Evolutionary conservation across 2,797 vertebrate genomes (phyloP), one percentile per base, ranked within the genome.

Genomic region (Tarsius wallacei): DNA sequence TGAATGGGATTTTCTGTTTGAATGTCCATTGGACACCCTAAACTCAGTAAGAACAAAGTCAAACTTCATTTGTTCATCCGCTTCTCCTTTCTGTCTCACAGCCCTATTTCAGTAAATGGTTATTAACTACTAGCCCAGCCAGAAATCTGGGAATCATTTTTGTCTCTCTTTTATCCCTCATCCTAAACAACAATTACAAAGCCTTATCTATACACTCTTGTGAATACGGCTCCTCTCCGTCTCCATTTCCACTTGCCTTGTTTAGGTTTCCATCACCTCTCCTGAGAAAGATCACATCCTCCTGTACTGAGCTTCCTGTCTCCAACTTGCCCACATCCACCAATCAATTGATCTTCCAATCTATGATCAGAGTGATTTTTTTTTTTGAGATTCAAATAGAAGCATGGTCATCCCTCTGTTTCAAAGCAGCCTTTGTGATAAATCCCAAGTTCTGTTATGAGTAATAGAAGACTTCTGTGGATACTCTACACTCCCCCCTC

Each of bases 381-480:
- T 70, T 73, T 2, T 83, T 94, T 70, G 55, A 90, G 74, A 92
- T 84, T 86, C 63, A 88, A 21, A 84, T 81, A 53, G 31, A 22
- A 36, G 64, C 26, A 28, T 6, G 7, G 53, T 66, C 55, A 81
- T 73, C 33, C 16, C 17, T 85, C 59, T 77, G 33, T 19, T 83
- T 80, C 47, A 86, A 93, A 86, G 2, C 42, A 81, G 78, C 64
- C 31, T 31, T 94, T 63, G 78, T 22, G 66, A 84, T 55, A 87
- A 84, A 88, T 42, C 42, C 24, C 12, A 87, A n/a, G 66, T 83
- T 73, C 74, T 82, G 7, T 89, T 77, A n/a, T 1, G 15, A 73
- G 17, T 59, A 68, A 74, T 55, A 21, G 5, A 77, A 61, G 51
- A 42, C 21, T 80, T 66, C 49, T n/a, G 28, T 81, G n/a, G 16